Evolutionary conservation across 2,113 vertebrate species (phyloP).

Genomic region (Austrofundulus limnaeus): DNA sequence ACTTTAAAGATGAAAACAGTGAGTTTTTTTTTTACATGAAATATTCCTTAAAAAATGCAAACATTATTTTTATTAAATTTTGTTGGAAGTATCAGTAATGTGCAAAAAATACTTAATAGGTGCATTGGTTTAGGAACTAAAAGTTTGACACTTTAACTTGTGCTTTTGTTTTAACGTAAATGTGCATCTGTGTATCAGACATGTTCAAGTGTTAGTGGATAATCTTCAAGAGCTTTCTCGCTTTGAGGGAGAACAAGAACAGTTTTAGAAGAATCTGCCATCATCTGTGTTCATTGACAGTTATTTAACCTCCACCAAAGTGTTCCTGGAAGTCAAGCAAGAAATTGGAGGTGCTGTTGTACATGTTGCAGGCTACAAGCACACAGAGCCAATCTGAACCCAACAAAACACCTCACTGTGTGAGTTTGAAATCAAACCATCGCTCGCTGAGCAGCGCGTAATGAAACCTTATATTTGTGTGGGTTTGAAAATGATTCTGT

Average conservation of each 20-base stretch:
- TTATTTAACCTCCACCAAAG: slow-evolving; percentile 52
- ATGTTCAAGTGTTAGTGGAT: not conserved
- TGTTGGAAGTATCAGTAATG: too few relatives aligned
- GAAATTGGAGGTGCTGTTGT: slow-evolving; percentile 18
- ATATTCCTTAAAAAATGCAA: too few relatives aligned
- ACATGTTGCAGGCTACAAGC: slow-evolving; percentile 14
- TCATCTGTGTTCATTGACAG: slow-evolving; percentile 46
- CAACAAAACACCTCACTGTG: slow-evolving; percentile 30
- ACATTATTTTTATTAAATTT: too few relatives aligned
- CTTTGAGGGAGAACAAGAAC: slow-evolving; percentile 40
- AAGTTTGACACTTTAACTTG: not conserved
- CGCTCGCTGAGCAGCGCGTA: slow-evolving; percentile 49
- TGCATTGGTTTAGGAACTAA: too few relatives aligned
- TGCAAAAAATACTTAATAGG: too few relatives aligned
- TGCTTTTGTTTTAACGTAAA: too few relatives aligned
- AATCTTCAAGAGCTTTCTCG: not conserved
- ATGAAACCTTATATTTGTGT: slow-evolving; percentile 74
- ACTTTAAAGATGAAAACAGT: not conserved
- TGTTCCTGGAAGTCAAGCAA: slow-evolving; percentile 53
- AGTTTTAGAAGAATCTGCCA: slow-evolving; percentile 29
- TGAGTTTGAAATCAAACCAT: slow-evolving; percentile 51
- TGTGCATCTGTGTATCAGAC: too few relatives aligned
- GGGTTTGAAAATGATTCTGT: slow-evolving; percentile 71
- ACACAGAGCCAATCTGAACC: slow-evolving; percentile 28
- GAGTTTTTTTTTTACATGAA: not conserved